phyloP scores from a whole-genome alignment of 2,888 invertebrate genomes.

The Spilosoma lubricipeda region DNA sequence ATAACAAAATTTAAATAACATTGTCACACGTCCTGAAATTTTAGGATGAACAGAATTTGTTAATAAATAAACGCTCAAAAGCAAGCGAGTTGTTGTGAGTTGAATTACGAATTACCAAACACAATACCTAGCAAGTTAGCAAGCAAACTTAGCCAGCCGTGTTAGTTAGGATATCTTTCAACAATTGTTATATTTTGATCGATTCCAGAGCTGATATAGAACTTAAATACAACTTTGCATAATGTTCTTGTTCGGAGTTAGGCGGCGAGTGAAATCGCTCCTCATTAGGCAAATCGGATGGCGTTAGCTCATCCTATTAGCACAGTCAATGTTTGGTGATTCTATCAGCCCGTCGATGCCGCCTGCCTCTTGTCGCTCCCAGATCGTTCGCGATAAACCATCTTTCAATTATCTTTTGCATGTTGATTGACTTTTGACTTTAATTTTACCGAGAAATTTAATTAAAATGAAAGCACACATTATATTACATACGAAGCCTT shows the following conservation, averaged over 20 bases:
- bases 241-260: constrained; percentile 73
- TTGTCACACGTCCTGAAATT: too few species aligned
- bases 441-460: constrained; percentile 46
- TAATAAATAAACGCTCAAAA: background rate
- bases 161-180: constrained; percentile 53
- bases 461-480: constrained; percentile 41
- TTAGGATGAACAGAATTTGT: background rate
- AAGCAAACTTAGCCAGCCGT: constrained; percentile 37
- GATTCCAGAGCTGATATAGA: constrained; percentile 72
- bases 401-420: constrained; percentile 56
- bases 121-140: constrained; percentile 36
- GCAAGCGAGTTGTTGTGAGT: background rate
- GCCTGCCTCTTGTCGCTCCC: constrained; percentile 61
- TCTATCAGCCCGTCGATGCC: constrained; percentile 66
- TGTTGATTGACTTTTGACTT: constrained; percentile 52
- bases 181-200: constrained; percentile 72
- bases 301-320: constrained; percentile 81
- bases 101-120: constrained; percentile 36
- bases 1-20: background rate
- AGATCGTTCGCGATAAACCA: constrained; percentile 55
- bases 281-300: constrained; percentile 83
- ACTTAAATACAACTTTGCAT: constrained; percentile 83
- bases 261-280: constrained; percentile 70
- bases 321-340: constrained; percentile 81
- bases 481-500: constrained; percentile 39